Percentiles rank a stretch among this genome's conserved stretches.
These are phyloP conservation scores for Chanos chanos DNA, from an alignment of 2,797 vertebrate species.

Conservation along the genomic window DNA sequence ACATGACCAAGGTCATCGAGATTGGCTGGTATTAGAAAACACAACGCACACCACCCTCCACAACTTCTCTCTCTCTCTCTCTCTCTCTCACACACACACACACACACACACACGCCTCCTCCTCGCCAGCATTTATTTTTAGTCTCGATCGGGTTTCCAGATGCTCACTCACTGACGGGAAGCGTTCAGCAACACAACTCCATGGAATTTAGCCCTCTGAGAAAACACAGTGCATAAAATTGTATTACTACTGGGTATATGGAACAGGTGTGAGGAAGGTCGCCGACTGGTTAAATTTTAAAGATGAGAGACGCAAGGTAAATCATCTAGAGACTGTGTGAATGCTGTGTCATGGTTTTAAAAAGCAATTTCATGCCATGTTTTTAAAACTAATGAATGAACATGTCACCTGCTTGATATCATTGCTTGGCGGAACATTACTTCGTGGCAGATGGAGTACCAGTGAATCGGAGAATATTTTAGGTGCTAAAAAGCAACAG, in stretches of 20 bases:
- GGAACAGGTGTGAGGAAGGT: background rate
- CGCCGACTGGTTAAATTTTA: no score
- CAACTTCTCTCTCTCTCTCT: no score
- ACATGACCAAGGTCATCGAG: no score
- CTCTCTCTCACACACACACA: background rate
- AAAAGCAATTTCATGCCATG: conserved; percentile 4
- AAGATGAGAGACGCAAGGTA: no score
- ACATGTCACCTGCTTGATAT: no score
- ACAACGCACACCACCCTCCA: background rate
- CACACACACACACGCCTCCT: conserved; percentile 1
- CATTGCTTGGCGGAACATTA: no score
- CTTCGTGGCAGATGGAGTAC: no score
- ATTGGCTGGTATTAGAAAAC: no score
- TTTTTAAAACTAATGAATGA: background rate
- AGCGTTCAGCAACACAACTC: conserved; percentile 48
- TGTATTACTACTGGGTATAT: background rate
- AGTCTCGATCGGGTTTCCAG: conserved; percentile 68
- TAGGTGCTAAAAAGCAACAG: no score
- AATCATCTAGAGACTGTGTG: background rate
- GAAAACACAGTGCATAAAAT: background rate
- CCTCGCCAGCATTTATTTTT: conserved; percentile 70
- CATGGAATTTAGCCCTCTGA: conserved; percentile 7
- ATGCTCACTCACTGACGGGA: conserved; percentile 49
- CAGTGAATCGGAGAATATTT: no score
- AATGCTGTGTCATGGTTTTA: background rate